These are phyloP conservation scores for Cyrtonyx montezumae DNA, from an alignment of 2,113 vertebrate genomes.

Conservation along the genomic window DNA sequence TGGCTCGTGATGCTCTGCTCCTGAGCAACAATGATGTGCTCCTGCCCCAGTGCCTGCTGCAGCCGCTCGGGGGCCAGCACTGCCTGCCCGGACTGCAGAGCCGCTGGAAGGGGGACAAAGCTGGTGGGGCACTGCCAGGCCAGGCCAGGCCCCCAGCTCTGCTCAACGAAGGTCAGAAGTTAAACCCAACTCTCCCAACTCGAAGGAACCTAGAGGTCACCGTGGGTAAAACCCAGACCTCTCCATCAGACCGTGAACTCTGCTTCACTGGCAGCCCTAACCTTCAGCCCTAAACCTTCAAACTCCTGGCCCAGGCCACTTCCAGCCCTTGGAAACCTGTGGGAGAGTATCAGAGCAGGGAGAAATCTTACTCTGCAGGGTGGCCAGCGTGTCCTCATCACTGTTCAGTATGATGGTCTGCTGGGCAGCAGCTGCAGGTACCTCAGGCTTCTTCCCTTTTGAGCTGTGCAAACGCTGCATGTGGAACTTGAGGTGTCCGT, in stretches of 20 bases:
- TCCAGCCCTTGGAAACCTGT: not conserved
- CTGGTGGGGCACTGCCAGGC: fast-evolving
- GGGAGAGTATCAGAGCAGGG: fast-evolving
- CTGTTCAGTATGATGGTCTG: constrained; percentile 93
- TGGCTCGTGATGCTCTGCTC: constrained; percentile 87
- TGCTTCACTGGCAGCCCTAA: not conserved
- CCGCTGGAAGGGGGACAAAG: constrained; percentile 55
- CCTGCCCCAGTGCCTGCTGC: constrained; percentile 88
- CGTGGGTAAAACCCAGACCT: not conserved
- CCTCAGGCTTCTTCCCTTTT: constrained; percentile 76
- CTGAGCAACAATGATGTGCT: constrained; percentile 94
- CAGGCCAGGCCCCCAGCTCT: not conserved
- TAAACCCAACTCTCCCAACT: not conserved
- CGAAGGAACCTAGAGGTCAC: not conserved
- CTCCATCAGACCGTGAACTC: fast-evolving
- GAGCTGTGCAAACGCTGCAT: constrained; percentile 93
- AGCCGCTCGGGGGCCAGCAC: constrained; percentile 86
- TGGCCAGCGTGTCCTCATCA: constrained; percentile 90
- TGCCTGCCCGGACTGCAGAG: constrained; percentile 85
- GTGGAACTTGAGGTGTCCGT: constrained; percentile 97
- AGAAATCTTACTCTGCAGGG: constrained; percentile 84
- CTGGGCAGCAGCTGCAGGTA: not conserved
- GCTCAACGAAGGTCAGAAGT: not conserved
- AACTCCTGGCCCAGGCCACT: not conserved
- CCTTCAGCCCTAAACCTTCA: too few relatives aligned